phyloP scores from a whole-genome alignment of 2,113 vertebrate genomes.

The Kryptolebias marmoratus region DNA sequence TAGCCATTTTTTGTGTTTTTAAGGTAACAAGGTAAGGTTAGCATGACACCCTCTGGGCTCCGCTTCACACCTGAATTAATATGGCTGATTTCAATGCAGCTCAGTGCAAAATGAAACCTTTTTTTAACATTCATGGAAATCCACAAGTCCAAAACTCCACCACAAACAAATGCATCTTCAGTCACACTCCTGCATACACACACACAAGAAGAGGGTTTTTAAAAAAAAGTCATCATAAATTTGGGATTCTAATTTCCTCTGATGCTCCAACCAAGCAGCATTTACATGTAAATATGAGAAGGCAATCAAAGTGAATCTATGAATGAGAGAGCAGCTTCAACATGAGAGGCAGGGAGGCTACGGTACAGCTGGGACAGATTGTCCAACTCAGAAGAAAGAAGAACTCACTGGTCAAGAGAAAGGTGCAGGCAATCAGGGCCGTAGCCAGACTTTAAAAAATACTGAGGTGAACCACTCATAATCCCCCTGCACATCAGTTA shows the following conservation, averaged over 20 bases:
- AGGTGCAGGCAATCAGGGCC: too few species aligned
- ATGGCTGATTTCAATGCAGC: constrained; percentile 47
- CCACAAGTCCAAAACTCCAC: constrained; percentile 50
- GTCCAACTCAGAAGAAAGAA: constrained; percentile 10
- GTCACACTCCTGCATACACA: constrained; percentile 56
- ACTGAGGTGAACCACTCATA: too few species aligned
- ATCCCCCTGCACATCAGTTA: too few species aligned
- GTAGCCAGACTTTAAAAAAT: too few species aligned
- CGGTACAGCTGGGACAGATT: neutral
- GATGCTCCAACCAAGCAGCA: constrained; percentile 75
- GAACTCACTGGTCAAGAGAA: too few species aligned
- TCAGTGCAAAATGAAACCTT: constrained; percentile 63
- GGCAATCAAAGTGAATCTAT: constrained; percentile 67
- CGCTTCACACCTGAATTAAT: constrained; percentile 67
- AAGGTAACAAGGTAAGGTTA: too few species aligned
- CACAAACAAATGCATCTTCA: constrained; percentile 57
- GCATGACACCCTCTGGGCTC: neutral
- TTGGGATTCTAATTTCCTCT: constrained; percentile 65
- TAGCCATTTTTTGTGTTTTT: too few species aligned
- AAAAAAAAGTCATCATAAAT: constrained; percentile 53
- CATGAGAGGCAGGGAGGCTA: constrained; percentile 31
- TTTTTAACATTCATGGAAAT: constrained; percentile 81
- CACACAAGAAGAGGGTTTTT: constrained; percentile 8
- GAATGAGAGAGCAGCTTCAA: constrained; percentile 38
- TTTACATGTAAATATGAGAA: constrained; percentile 80